Base-by-base conservation (phyloP, 2,888 invertebrate genomes). In the Mythimna lalbum region DNA sequence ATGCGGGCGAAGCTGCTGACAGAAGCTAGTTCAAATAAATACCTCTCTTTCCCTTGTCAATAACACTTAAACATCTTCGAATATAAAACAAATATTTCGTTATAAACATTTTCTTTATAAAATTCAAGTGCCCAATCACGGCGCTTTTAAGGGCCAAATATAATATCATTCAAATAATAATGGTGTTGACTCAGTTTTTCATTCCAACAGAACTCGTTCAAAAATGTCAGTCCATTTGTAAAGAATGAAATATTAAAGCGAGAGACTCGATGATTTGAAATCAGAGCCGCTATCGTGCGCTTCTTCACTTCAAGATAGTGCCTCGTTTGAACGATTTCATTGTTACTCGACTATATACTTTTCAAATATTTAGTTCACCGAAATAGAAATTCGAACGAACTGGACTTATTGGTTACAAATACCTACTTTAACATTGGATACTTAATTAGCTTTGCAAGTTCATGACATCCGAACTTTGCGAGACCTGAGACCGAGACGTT, bases 171-270 rank as follows among this genome's bases (percentile, higher is more conserved):
- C 78, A 86, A 84, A 83, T 87, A 87, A 88, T 89, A 89, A 88
- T 86, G 86, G 87, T 87, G 88, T 91, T 90, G 89, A 87, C 87
- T 90, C 87, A 87, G 86, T 88, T 88, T 89, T 88, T 89, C 88
- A 89, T 90, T 88, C 80, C 84, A 88, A 87, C 83, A 84, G 88
- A 88, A 88, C 88, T 90, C 88, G 87, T 90, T 89, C 87, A 81
- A 84, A 89, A 91, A 90, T 87, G 90, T 89, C 92, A 88, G 90
- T 86, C 89, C 90, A 89, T 92, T 93, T 93, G 91, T 91, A 90
- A 90, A 90, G 90, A 91, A 90, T 91, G 91, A 93, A 92, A 93
- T 93, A 93, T 93, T 93, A 92, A 91, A 92, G 87, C 86, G 81
- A 72, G 82, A 86, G 86, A 83, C 89, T 87, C 90, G 89, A 91